Evolutionary conservation across 2,113 vertebrate genomes (phyloP).

Genomic region (Oophaga pumilio): DNA sequence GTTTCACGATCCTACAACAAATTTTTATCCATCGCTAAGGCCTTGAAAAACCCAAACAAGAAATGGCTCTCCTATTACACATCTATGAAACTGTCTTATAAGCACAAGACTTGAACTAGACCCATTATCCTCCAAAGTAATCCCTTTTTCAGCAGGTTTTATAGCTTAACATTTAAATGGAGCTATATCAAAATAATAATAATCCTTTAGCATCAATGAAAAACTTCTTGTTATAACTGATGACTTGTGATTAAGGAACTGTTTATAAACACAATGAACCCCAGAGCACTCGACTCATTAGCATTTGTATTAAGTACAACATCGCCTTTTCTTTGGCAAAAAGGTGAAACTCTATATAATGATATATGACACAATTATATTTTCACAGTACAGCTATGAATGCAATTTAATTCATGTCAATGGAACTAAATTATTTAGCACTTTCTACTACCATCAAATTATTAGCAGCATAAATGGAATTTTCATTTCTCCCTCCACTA

Average conservation of each 20-base stretch:
- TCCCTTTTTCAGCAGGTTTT: not conserved
- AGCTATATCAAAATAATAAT: not conserved
- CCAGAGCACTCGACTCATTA: slow-evolving; percentile 53
- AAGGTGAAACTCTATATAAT: slow-evolving; percentile 54
- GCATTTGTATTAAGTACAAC: slow-evolving; percentile 58
- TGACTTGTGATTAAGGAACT: slow-evolving; percentile 55
- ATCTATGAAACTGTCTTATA: not conserved
- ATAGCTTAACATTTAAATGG: not conserved
- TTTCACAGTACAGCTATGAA: slow-evolving; percentile 14
- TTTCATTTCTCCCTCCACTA: slow-evolving; percentile 58
- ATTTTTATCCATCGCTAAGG: not conserved
- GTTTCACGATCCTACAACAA: not conserved
- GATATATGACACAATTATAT: slow-evolving; percentile 60
- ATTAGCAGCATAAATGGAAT: slow-evolving; percentile 50
- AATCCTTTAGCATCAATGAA: slow-evolving; percentile 20
- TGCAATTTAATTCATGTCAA: slow-evolving; percentile 46
- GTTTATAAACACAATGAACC: slow-evolving; percentile 54
- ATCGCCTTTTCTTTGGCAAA: slow-evolving; percentile 37
- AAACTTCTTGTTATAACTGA: slow-evolving; percentile 4
- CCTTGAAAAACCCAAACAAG: not conserved
- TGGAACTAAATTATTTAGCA: slow-evolving; percentile 55
- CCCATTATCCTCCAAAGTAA: no score
- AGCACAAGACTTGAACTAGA: not conserved
- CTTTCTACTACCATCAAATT: slow-evolving; percentile 56
- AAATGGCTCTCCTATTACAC: not conserved